phyloP scores from a whole-genome alignment of 2,888 invertebrate species.

The Tetanocera ferruginea region DNA sequence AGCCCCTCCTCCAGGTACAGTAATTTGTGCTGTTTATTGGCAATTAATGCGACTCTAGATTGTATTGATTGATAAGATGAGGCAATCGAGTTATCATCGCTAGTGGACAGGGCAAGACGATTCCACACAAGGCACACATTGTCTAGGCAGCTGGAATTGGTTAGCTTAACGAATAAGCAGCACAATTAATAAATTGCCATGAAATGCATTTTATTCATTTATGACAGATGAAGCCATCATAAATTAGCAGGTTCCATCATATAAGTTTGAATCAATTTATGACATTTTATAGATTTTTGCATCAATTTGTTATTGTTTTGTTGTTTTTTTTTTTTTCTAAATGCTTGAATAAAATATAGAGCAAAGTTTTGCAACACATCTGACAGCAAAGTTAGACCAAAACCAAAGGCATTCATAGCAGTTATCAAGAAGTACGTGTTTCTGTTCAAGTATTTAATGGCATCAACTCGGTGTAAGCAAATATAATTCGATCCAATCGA shows the following conservation, averaged over 20 bases:
- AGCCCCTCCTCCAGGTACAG: too few relatives aligned
- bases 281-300: conserved; percentile 3
- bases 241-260: background rate
- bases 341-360: background rate
- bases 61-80: conserved; percentile 2
- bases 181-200: background rate
- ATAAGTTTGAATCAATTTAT: background rate
- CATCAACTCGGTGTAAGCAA: conserved; percentile 10
- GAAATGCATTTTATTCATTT: conserved; percentile 6
- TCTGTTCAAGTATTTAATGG: conserved; percentile 20
- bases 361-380: conserved; percentile 7
- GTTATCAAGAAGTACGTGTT: conserved; percentile 29
- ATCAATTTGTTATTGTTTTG: background rate
- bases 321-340: background rate
- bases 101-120: too few relatives aligned
- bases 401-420: background rate
- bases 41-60: background rate
- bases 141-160: too few relatives aligned
- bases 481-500: conserved; percentile 12
- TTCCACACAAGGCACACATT: too few relatives aligned
- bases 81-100: background rate
- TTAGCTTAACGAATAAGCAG: too few relatives aligned
- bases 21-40: background rate
- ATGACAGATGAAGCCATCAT: background rate
- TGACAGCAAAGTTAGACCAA: background rate